These are phyloP conservation scores for Apaloderma vittatum DNA, from an alignment of 2,113 vertebrate genomes.

Conservation along the genomic window DNA sequence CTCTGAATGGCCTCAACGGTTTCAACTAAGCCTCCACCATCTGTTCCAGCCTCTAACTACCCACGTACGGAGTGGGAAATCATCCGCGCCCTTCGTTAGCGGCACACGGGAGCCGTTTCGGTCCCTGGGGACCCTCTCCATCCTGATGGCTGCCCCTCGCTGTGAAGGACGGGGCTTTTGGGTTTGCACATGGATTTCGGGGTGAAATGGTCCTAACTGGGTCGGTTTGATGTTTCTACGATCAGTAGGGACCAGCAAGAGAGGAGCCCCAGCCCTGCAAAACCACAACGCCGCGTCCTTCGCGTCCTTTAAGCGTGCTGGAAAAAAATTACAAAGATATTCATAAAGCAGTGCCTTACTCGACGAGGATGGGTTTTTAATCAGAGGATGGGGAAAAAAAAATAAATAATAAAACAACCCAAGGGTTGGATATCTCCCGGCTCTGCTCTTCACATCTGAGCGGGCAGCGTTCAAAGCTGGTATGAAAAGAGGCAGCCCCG, in stretches of 20 bases:
- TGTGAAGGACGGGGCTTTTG: background rate
- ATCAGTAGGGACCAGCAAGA: accelerated
- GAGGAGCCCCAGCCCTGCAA: background rate
- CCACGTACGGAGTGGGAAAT: accelerated
- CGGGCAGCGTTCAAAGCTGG: background rate
- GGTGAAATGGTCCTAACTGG: background rate
- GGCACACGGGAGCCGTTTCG: accelerated
- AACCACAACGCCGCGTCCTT: background rate
- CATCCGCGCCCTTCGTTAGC: background rate
- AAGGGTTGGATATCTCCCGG: background rate
- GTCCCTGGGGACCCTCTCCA: background rate
- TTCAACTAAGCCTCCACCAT: background rate
- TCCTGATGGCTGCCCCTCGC: accelerated
- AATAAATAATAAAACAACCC: background rate
- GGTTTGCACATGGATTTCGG: accelerated
- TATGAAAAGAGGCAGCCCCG: background rate
- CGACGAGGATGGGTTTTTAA: background rate
- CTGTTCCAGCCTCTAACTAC: slow-evolving; percentile 31
- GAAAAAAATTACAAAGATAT: background rate
- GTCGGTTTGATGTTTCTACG: accelerated
- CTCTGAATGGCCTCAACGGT: background rate
- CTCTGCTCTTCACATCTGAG: slow-evolving; percentile 24
- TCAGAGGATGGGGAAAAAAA: background rate
- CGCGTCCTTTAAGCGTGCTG: background rate
- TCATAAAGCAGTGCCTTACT: background rate